phyloP scores from a whole-genome alignment of 1,140 invertebrate genomes.

The Gryllus bimaculatus region DNA sequence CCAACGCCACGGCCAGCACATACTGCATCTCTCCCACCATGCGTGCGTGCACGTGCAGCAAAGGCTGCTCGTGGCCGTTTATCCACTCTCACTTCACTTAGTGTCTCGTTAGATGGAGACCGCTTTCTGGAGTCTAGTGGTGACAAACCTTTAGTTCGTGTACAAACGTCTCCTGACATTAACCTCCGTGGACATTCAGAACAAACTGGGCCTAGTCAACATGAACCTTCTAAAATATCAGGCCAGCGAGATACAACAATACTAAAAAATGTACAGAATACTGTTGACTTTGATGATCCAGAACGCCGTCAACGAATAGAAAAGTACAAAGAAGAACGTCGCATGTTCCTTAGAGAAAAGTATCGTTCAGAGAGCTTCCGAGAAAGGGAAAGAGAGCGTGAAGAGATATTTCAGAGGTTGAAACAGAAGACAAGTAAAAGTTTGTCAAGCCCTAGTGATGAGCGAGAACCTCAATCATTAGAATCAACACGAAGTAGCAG shows the following conservation, averaged over 20 bases:
- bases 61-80: constrained; percentile 15
- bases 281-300: constrained; percentile 42
- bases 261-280: constrained; percentile 28
- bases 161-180: constrained; percentile 30
- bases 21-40: constrained; percentile 38
- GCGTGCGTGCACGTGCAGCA: constrained; percentile 40
- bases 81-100: constrained; percentile 37
- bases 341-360: constrained; percentile 75
- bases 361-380: constrained; percentile 71
- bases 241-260: not conserved
- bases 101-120: constrained; percentile 61
- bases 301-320: constrained; percentile 67
- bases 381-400: constrained; percentile 26
- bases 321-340: constrained; percentile 84
- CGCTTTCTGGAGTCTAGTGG: constrained; percentile 50
- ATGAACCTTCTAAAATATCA: not conserved
- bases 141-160: constrained; percentile 33
- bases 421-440: constrained; percentile 19
- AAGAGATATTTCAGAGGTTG: constrained; percentile 22
- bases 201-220: not conserved
- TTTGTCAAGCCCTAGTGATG: constrained; percentile 7
- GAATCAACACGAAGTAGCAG: not conserved
- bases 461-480: not conserved
- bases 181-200: constrained; percentile 35
- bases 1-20: not conserved